Evolutionary conservation across 2,888 invertebrate genomes (phyloP).

Genomic region (Drosophila kokeensis): DNA sequence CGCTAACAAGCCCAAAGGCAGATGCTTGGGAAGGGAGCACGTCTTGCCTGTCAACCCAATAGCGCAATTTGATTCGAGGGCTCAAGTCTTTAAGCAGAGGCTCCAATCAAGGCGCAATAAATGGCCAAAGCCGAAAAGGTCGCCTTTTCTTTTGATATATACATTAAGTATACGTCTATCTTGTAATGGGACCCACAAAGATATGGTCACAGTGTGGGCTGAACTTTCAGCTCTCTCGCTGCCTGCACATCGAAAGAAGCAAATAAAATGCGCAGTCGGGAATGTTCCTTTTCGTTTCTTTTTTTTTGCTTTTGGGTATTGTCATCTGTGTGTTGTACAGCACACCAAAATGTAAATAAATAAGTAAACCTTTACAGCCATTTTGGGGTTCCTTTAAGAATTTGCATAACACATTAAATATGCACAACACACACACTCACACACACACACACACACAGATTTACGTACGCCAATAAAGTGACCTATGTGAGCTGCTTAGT

Average conservation of each 20-base stretch:
- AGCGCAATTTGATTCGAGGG: constrained; percentile 49
- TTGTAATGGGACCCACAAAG: constrained; percentile 28
- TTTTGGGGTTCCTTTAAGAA: constrained; percentile 42
- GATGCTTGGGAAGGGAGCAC: neutral
- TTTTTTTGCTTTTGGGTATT: constrained; percentile 40
- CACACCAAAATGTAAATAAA: constrained; percentile 60
- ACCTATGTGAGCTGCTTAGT: constrained; percentile 63
- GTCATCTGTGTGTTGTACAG: constrained; percentile 51
- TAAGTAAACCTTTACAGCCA: constrained; percentile 67
- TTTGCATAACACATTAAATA: constrained; percentile 81
- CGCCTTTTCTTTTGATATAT: constrained; percentile 24
- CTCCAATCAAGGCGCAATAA: constrained; percentile 53
- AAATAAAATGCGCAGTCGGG: constrained; percentile 27
- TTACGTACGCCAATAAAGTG: constrained; percentile 69
- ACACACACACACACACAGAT: constrained; percentile 64
- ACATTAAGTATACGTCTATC: constrained; percentile 8
- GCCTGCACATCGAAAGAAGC: constrained; percentile 8
- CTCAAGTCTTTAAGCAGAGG: constrained; percentile 45
- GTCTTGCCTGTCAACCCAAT: constrained; percentile 25
- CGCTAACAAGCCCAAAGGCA: constrained; percentile 41
- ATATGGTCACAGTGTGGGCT: constrained; percentile 29
- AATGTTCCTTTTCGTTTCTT: constrained; percentile 25
- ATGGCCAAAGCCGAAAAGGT: constrained; percentile 50
- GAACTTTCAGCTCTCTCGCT: constrained; percentile 46
- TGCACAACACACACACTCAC: constrained; percentile 59